Evolutionary conservation across 2,888 invertebrate genomes (phyloP), one percentile per base, ranked within the genome.

Genomic region (Synergus gifuensis): DNA sequence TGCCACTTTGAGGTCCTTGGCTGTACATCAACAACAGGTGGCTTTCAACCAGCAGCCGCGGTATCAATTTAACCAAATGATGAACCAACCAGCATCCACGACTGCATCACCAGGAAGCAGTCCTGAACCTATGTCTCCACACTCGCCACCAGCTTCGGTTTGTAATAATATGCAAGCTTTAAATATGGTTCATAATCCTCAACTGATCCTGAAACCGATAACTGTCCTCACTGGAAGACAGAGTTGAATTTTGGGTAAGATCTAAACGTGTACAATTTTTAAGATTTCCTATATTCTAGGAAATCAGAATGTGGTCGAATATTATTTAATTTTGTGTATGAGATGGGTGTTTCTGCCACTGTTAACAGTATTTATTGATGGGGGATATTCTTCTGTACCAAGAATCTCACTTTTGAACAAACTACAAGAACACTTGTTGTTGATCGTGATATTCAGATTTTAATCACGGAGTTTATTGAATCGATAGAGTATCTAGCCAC

Each of bases 91-190:
- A 1, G 85, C 89, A 4, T 90, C 91, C 0, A 88, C 88, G 7
- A 90, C 91, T 0, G 91, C 90, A 0, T 92, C 92, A 0, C 91
- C 91, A 0, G 93, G 93, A 40, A 91, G 94, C 84, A 94, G 94
- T 83, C 94, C 92, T 8, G 92, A 92, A 78, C 92, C 94, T 0
- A 89, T 94, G 89, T 90, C 94, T 92, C 86, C 93, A 92, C 85
- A 90, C 84, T 85, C 91, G 81, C 81, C 91, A 1, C 92, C 93
- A 0, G 89, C 93, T 85, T 89, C 91, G 0, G 93, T 94, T 83
- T 92, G 92, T 42, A 91, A 91, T 46, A 93, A 94, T 12, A 93
- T 93, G 2, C 88, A 87, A 46, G 94, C 93, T 11, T 86, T 89
- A 14, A 83, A 86, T 2, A 85, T 87, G 11, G 83, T 83, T 4